phyloP scores from a whole-genome alignment of 2,113 vertebrate genomes.

The Fulica atra region DNA sequence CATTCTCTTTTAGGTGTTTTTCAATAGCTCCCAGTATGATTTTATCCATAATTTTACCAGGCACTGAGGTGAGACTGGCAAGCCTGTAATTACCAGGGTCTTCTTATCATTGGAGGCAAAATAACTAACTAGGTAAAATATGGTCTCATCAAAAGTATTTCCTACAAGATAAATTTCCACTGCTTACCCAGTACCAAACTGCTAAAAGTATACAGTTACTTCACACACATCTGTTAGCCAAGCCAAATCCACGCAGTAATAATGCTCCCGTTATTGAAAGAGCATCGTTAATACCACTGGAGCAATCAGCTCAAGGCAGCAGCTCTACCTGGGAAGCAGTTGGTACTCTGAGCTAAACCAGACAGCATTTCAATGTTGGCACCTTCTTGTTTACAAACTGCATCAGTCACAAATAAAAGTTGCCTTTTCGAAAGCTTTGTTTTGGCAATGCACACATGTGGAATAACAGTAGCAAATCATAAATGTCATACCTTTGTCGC shows the following conservation, averaged over 20 bases:
- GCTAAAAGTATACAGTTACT: background rate
- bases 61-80: too few species aligned
- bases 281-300: background rate
- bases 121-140: background rate
- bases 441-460: constrained; percentile 5
- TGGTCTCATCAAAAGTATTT: background rate
- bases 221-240: background rate
- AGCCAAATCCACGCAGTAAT: background rate
- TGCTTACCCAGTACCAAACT: background rate
- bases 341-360: background rate
- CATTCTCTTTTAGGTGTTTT: too few species aligned
- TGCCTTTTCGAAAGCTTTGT: background rate
- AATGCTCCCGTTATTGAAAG: background rate
- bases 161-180: background rate
- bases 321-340: background rate
- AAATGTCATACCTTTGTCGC: constrained; percentile 37
- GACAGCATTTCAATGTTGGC: background rate
- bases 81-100: too few species aligned
- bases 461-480: constrained; percentile 23
- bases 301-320: background rate
- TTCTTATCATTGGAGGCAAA: background rate
- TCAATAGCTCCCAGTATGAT: too few species aligned
- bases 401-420: constrained; percentile 16
- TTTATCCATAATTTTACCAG: too few species aligned
- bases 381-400: background rate